Percentiles rank a stretch among this genome's conserved stretches.
phyloP scores from a whole-genome alignment of 2,888 invertebrate genomes.

The Yponomeuta malinellus region DNA sequence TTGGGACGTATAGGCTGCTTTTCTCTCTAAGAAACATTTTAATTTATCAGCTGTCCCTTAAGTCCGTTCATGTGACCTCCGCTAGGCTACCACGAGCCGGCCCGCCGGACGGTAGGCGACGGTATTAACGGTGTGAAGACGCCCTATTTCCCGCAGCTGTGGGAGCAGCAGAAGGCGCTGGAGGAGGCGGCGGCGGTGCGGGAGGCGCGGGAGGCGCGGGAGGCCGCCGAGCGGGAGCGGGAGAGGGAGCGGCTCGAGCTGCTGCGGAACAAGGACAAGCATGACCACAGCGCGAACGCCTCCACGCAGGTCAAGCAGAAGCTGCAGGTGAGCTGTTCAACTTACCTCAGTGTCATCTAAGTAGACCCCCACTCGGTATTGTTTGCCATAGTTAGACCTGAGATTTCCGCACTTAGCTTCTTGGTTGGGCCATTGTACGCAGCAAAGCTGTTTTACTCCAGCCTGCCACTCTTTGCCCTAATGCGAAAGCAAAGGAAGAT shows the following conservation, averaged over 20 bases:
- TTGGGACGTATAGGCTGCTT: too few species aligned
- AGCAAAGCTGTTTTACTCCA: too few species aligned
- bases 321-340: conserved; percentile 80
- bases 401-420: too few species aligned
- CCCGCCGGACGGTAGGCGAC: too few species aligned
- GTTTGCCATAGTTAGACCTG: too few species aligned
- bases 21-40: too few species aligned
- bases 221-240: conserved; percentile 77
- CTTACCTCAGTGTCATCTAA: not conserved
- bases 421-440: too few species aligned
- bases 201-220: conserved; percentile 84
- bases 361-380: too few species aligned
- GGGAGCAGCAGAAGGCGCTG: conserved; percentile 92
- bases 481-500: not conserved
- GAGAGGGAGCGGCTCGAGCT: conserved; percentile 90
- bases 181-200: conserved; percentile 89
- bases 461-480: not conserved
- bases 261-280: conserved; percentile 94
- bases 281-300: conserved; percentile 96
- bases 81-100: too few species aligned
- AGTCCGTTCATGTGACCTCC: too few species aligned
- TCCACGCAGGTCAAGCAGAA: conserved; percentile 98
- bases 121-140: not conserved
- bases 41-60: too few species aligned
- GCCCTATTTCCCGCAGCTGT: conserved; percentile 77